Evolutionary conservation across 2,113 vertebrate genomes (phyloP), one percentile per base, ranked within the genome.

Genomic region (Alligator sinensis): DNA sequence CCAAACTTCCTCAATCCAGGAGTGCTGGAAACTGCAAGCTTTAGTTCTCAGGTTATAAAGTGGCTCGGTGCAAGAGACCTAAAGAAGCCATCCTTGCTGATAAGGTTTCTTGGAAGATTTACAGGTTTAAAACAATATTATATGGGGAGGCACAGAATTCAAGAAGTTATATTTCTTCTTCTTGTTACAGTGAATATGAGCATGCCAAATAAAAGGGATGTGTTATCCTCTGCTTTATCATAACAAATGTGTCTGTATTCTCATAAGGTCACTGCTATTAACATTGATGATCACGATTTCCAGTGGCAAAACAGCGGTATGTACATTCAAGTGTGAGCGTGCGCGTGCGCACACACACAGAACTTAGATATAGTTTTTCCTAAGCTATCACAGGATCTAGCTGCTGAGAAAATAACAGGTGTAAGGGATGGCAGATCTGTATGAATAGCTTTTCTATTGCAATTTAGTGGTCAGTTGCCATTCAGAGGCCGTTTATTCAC

Each of bases 121-220:
- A 81, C 15, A 89, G 80, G 76, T 88, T 94, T 75, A 90, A 92
- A 92, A 74, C 34, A 79, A 57, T 89, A 93, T 80, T 82, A 87
- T 63, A 91, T 17, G 77, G 57, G 76, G 86, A 82, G 89, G 72
- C 8, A 27, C 17, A 24, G 87, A 90, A 85, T n/a, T 93, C 90
- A 89, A 89, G 88, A 91, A 91, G 80, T 84, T 47, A 80, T 92
- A 93, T 94, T 90, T 74, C 87, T 96, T 85, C 24, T 81, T 80
- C 62, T 90, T 77, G 34, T 68, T 93, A 76, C 30, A 77, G 84
- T 38, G 82, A 85, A 63, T 54, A 27, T 66, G 63, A 87, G 62
- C 63, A 80, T 4, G 21, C 38, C 6, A 75, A 91, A 84, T 80
- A 90, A 74, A 95, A 95, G 91, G 80, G 19, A 63, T 89, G 27